Percentiles rank a stretch among this genome's conserved stretches.
phyloP scores from a whole-genome alignment of 2,888 invertebrate species.

The Agonopterix arenella region DNA sequence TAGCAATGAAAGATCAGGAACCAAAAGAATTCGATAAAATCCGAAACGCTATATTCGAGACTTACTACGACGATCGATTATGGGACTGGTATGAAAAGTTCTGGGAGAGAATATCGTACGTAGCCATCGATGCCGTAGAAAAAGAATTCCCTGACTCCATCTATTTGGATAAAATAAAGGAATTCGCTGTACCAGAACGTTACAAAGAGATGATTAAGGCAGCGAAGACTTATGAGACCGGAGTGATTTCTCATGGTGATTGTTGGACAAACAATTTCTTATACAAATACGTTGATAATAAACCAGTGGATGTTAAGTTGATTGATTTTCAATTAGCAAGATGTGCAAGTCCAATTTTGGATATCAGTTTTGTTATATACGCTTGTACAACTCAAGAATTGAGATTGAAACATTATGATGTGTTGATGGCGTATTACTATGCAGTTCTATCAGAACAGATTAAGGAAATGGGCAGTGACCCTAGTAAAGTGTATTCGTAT shows the following conservation, averaged over 20 bases:
- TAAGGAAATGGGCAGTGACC: constrained; percentile 77
- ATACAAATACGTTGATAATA: constrained; percentile 47
- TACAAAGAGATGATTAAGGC: constrained; percentile 67
- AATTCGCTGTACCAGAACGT: constrained; percentile 69
- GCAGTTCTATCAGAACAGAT: constrained; percentile 71
- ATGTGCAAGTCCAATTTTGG: constrained; percentile 75
- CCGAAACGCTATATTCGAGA: constrained; percentile 62
- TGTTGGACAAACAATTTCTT: constrained; percentile 87
- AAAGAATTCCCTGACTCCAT: constrained; percentile 78
- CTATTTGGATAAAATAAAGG: constrained; percentile 74
- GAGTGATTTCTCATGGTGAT: constrained; percentile 83
- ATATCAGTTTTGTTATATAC: constrained; percentile 71
- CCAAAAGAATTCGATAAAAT: constrained; percentile 64
- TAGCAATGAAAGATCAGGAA: constrained; percentile 76
- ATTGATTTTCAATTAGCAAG: constrained; percentile 84
- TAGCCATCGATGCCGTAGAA: constrained; percentile 79
- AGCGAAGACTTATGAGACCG: constrained; percentile 49
- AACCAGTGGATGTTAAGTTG: constrained; percentile 66
- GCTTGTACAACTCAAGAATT: constrained; percentile 79
- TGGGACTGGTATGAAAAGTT: constrained; percentile 77
- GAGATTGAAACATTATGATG: constrained; percentile 75
- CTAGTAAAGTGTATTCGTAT: constrained; percentile 70
- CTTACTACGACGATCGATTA: constrained; percentile 72
- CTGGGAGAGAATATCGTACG: constrained; percentile 61
- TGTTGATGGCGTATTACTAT: constrained; percentile 79